Evolutionary conservation across 2,797 vertebrate genomes (phyloP).

Genomic region (Siniperca obscura): DNA sequence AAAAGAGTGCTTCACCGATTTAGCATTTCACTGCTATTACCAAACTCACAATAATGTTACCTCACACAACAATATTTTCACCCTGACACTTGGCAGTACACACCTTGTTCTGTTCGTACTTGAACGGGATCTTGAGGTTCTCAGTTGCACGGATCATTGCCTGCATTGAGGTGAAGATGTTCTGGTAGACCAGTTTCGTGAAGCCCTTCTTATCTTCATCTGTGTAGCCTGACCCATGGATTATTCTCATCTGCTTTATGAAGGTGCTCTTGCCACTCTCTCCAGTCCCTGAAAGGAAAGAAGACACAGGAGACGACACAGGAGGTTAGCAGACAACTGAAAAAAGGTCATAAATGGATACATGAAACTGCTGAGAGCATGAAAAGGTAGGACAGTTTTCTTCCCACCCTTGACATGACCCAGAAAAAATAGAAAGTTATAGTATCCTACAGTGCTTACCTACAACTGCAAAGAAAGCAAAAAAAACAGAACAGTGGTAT

Average conservation of each 20-base stretch:
- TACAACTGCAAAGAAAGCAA: background rate
- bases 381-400: background rate
- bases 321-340: background rate
- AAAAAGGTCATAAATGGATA: background rate
- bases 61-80: background rate
- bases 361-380: background rate
- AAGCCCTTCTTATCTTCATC: constrained; percentile 98
- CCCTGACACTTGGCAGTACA: background rate
- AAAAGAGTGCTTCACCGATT: too few relatives aligned
- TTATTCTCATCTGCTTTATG: constrained; percentile 99
- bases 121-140: constrained; percentile 94
- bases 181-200: constrained; percentile 98
- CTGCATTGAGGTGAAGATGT: constrained; percentile 99
- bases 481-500: background rate
- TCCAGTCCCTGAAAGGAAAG: constrained; percentile 88
- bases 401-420: background rate
- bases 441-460: background rate
- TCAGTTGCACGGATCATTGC: constrained; percentile 98
- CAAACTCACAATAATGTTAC: background rate
- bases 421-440: background rate
- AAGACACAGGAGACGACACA: background rate
- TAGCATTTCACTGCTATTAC: too few relatives aligned
- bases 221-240: constrained; percentile 97
- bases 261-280: constrained; percentile 99
- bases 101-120: constrained; percentile 97